These are phyloP conservation scores for Echinometra lucunter DNA, from an alignment of 53 echinoderm and acorn worm genomes.

Conservation along the genomic window DNA sequence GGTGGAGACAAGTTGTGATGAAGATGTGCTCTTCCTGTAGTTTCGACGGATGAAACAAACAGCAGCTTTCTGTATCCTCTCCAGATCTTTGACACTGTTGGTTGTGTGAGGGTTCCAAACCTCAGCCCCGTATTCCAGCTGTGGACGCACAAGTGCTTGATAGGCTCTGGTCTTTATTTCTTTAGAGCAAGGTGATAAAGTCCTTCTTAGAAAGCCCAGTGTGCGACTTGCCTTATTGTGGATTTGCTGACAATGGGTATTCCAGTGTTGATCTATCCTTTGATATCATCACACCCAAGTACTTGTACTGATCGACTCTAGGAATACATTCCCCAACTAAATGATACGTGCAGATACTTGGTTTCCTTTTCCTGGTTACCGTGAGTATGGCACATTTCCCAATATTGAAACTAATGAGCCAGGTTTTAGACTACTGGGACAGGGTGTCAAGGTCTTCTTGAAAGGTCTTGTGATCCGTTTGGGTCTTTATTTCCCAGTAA, in stretches of 20 bases:
- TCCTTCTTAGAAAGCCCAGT: background rate
- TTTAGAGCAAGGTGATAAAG: background rate
- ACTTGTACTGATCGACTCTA: background rate
- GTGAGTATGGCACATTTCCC: slow-evolving; percentile 1
- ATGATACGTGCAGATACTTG: background rate
- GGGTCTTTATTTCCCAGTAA: background rate
- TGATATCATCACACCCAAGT: background rate
- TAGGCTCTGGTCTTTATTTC: background rate
- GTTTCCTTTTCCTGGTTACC: background rate
- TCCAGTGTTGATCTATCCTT: background rate
- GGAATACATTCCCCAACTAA: background rate
- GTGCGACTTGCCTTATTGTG: background rate
- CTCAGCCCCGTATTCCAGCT: no score
- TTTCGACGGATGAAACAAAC: no score
- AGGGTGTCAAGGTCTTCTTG: background rate
- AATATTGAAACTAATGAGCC: background rate
- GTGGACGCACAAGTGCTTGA: background rate
- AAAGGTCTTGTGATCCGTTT: background rate
- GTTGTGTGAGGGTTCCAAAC: no score
- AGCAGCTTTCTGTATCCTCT: no score
- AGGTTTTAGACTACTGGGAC: background rate
- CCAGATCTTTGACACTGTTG: no score
- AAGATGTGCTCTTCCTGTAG: no score
- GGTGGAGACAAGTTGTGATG: no score
- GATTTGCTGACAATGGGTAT: background rate